Evolutionary conservation across 1,140 invertebrate species (phyloP).

Genomic region (Chrysoperla carnea): DNA sequence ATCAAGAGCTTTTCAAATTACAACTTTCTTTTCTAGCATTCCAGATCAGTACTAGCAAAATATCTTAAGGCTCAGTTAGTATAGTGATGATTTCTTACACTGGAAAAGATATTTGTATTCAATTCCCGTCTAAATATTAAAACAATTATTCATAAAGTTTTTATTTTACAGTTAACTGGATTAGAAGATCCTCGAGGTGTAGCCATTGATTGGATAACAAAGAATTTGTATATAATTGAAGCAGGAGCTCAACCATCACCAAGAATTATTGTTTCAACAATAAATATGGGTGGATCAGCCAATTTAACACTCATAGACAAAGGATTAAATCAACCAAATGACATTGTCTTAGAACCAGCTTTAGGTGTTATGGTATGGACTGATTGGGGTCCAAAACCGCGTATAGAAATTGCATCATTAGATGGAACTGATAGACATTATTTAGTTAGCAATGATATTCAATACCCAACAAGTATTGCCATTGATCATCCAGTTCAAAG

Average conservation of each 20-base stretch:
- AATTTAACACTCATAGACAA: constrained; percentile 35
- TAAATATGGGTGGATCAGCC: constrained; percentile 32
- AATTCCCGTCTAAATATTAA: too few species aligned
- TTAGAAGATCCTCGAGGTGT: constrained; percentile 48
- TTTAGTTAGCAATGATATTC: constrained; percentile 33
- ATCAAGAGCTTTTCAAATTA: too few species aligned
- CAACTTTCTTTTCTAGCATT: too few species aligned
- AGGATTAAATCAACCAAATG: constrained; percentile 35
- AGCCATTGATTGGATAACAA: constrained; percentile 57
- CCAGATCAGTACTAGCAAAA: too few species aligned
- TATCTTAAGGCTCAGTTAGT: too few species aligned
- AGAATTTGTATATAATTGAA: constrained; percentile 58
- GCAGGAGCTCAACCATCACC: constrained; percentile 28
- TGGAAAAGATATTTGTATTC: too few species aligned
- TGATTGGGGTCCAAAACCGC: constrained; percentile 19
- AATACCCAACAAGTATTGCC: constrained; percentile 47
- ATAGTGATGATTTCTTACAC: too few species aligned
- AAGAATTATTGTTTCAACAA: constrained; percentile 36
- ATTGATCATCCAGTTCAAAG: constrained; percentile 45
- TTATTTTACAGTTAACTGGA: constrained; percentile 15
- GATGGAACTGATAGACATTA: constrained; percentile 39
- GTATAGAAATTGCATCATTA: constrained; percentile 46
- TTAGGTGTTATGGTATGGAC: constrained; percentile 30
- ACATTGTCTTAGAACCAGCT: constrained; percentile 48
- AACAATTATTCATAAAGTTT: too few species aligned